phyloP scores from a whole-genome alignment of 2,113 vertebrate genomes.

The Aegypius monachus region DNA sequence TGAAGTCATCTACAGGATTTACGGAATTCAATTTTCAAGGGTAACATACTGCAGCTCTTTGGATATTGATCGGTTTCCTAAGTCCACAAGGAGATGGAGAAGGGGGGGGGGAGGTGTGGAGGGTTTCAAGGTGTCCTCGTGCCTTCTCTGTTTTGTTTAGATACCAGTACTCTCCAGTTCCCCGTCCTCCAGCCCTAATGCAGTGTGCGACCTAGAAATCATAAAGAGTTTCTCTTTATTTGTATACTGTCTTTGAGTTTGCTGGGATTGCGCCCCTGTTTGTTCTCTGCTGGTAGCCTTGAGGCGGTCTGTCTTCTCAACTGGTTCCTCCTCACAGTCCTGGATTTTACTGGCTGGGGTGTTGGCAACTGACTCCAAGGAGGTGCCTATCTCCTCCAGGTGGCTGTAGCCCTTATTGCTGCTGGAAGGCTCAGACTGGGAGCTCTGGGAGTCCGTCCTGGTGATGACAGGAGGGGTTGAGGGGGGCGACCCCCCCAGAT shows the following conservation, averaged over 20 bases:
- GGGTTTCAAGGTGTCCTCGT: conserved; percentile 7
- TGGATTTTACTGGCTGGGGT: conserved; percentile 57
- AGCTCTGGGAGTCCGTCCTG: conserved; percentile 79
- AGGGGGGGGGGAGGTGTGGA: not conserved
- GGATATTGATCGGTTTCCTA: conserved; percentile 63
- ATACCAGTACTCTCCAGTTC: conserved; percentile 71
- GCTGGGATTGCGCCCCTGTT: conserved; percentile 13
- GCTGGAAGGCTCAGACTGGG: conserved; percentile 79
- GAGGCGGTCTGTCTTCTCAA: conserved; percentile 20
- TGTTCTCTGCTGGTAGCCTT: conserved; percentile 64
- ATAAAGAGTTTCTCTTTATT: conserved; percentile 85
- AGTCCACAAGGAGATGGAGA: conserved; percentile 45
- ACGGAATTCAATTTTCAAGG: conserved; percentile 51
- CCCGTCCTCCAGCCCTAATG: conserved; percentile 61
- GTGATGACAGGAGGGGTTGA: conserved; percentile 45
- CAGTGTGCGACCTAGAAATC: conserved; percentile 78
- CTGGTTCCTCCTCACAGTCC: conserved; percentile 58
- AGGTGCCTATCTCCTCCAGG: conserved; percentile 85
- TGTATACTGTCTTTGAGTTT: conserved; percentile 76
- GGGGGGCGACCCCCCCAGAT: conserved; percentile 68
- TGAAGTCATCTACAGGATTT: conserved; percentile 62
- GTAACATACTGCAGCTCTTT: conserved; percentile 76
- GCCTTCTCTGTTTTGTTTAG: conserved; percentile 32
- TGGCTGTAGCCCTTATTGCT: conserved; percentile 94
- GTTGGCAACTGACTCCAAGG: conserved; percentile 80